Evolutionary conservation across 23 tunicate genomes (phyloP).

Genomic region (Ciona savignyi): DNA sequence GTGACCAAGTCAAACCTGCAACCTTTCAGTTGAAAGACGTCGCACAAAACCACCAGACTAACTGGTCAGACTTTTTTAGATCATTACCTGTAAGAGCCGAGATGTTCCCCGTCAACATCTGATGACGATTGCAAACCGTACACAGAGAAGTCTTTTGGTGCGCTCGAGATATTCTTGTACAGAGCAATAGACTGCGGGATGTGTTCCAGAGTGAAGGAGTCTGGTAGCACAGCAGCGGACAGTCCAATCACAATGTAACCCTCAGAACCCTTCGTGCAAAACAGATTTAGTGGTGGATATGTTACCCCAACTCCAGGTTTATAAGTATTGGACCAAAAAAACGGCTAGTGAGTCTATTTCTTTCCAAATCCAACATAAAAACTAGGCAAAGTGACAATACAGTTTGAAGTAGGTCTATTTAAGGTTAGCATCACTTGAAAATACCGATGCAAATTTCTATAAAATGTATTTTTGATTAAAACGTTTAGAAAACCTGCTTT

Average conservation of each 20-base stretch:
- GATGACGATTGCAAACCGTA: constrained; percentile 27
- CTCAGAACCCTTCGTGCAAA: constrained; percentile 51
- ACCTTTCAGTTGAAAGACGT: too few species aligned
- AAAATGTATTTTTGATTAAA: too few species aligned
- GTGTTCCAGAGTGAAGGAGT: constrained; percentile 84
- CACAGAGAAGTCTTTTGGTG: constrained; percentile 85
- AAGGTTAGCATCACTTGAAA: not conserved
- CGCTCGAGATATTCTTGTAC: constrained; percentile 54
- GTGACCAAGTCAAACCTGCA: too few species aligned
- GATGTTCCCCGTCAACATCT: constrained; percentile 32
- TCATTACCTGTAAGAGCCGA: constrained; percentile 72
- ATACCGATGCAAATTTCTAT: too few species aligned
- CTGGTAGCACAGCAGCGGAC: constrained; percentile 39
- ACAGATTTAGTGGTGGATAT: too few species aligned
- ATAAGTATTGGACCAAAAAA: not conserved
- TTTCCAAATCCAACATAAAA: too few species aligned
- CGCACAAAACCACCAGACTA: constrained; percentile 58
- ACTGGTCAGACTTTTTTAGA: too few species aligned
- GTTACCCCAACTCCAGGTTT: not conserved
- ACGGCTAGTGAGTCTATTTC: not conserved
- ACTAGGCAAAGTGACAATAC: not conserved
- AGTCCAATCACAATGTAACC: constrained; percentile 72
- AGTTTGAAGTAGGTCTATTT: not conserved
- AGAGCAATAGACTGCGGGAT: constrained; percentile 62
- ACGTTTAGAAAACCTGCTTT: too few species aligned